These are phyloP conservation scores for Bathynomus jamesi DNA, from an alignment of 1,140 invertebrate species.

Conservation along the genomic window DNA sequence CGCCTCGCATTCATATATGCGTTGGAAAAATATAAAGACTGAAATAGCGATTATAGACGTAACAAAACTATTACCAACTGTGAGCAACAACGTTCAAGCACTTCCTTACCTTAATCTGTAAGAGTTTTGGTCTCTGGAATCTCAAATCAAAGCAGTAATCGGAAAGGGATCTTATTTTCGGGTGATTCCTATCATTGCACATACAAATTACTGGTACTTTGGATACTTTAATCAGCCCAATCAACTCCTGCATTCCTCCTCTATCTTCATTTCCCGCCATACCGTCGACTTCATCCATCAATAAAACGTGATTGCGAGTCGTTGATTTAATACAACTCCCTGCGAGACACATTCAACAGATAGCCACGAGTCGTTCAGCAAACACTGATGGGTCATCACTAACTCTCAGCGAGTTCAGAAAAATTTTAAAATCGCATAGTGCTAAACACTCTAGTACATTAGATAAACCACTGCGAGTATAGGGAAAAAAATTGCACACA, in stretches of 20 bases:
- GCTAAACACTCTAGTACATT: too few species aligned
- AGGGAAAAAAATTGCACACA: too few species aligned
- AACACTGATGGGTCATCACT: too few species aligned
- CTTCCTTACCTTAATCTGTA: conserved; percentile 84
- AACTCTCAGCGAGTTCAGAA: too few species aligned
- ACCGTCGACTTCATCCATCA: conserved; percentile 99
- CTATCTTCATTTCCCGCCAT: conserved; percentile 99
- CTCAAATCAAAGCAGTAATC: conserved; percentile 93
- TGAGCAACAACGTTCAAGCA: too few species aligned
- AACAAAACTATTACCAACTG: too few species aligned
- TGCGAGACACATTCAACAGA: background rate
- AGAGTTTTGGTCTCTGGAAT: conserved; percentile 61
- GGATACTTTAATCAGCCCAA: conserved; percentile 80
- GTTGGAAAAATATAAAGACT: too few species aligned
- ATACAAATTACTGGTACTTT: conserved; percentile 95
- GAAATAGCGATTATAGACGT: too few species aligned
- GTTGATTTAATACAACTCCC: background rate
- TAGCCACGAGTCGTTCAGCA: too few species aligned
- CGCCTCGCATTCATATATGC: too few species aligned
- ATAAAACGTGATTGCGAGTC: conserved; percentile 66
- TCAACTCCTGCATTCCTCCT: conserved; percentile 91
- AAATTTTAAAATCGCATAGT: too few species aligned
- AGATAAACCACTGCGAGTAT: too few species aligned
- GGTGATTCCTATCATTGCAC: conserved; percentile 92
- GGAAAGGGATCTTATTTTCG: conserved; percentile 84